Evolutionary conservation across 2,113 vertebrate species (phyloP).

Genomic region (Ibidorhyncha struthersii): DNA sequence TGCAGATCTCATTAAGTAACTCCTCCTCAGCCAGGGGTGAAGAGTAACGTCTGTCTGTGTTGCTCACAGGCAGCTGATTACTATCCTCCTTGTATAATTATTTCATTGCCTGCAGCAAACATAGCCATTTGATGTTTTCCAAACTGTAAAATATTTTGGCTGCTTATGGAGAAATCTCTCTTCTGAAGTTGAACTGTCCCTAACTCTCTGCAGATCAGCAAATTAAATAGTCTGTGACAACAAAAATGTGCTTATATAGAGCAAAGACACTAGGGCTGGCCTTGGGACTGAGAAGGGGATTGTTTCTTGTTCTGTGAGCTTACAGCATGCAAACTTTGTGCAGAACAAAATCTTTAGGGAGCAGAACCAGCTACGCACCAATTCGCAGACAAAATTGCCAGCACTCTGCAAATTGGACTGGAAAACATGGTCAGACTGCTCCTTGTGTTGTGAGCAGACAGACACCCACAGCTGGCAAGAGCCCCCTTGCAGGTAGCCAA

Average conservation of each 20-base stretch:
- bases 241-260: neutral
- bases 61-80: slow-evolving; percentile 18
- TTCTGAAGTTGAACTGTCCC: neutral
- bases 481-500: neutral
- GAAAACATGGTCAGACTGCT: neutral
- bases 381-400: neutral
- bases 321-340: neutral
- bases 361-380: neutral
- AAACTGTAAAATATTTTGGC: neutral
- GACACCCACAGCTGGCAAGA: neutral
- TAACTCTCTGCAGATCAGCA: neutral
- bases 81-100: neutral
- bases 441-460: neutral
- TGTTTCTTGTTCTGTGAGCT: neutral
- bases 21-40: slow-evolving; percentile 39
- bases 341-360: accelerated
- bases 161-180: neutral
- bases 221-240: neutral
- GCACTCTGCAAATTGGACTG: neutral
- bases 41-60: slow-evolving; percentile 28
- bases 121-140: neutral
- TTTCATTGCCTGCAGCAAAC: neutral
- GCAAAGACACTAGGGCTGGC: neutral
- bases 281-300: neutral
- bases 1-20: neutral